Conservation (phyloP, 1,140 invertebrate genomes). For the Orchestia grillus region DNA sequence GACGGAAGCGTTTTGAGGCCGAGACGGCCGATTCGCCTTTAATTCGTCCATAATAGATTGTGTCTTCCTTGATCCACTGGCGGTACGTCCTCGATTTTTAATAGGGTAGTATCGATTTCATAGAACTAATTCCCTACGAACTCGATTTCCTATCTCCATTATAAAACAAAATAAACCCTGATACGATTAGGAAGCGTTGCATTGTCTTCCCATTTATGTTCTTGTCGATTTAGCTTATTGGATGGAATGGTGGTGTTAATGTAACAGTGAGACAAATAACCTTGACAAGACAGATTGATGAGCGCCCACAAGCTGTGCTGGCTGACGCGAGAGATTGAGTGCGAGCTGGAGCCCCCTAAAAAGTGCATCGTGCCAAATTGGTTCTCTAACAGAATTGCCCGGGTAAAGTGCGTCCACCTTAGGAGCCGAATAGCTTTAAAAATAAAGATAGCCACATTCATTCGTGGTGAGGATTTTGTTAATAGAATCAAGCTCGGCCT, state of each 20-base stretch:
- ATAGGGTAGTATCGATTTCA: not conserved
- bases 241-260: conserved; percentile 10
- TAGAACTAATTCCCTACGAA: not conserved
- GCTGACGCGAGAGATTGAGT: not conserved
- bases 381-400: not conserved
- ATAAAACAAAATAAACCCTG: not conserved
- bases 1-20: no score
- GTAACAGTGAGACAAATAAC: not conserved
- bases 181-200: not conserved
- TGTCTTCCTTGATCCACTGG: no score
- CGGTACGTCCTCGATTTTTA: no score
- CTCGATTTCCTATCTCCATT: not conserved
- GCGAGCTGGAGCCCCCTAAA: not conserved
- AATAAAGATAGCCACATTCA: not conserved
- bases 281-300: not conserved
- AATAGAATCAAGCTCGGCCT: not conserved
- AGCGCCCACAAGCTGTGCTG: not conserved
- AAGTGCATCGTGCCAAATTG: not conserved
- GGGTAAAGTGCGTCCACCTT: not conserved
- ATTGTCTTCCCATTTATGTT: not conserved
- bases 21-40: no score
- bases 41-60: no score
- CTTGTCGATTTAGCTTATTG: conserved; percentile 20
- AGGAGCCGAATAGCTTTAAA: not conserved
- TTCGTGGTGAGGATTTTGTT: not conserved